Percentiles rank a stretch among this genome's conserved stretches.
Conservation (phyloP, 2,113 vertebrate genomes). For the Odontophorus gujanensis region DNA sequence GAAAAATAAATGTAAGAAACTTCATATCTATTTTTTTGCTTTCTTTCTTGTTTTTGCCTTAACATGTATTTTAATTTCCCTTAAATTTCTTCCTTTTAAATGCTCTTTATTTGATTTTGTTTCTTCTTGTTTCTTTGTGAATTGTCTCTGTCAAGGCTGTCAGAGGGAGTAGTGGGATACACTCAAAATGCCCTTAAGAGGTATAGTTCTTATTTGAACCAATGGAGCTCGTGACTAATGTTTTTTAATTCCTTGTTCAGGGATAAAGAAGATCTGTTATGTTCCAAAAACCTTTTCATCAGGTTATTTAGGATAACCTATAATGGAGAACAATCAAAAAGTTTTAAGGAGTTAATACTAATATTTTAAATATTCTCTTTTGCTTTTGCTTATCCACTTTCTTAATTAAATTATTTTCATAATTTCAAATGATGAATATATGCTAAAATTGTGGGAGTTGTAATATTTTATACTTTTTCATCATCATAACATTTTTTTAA, state of each 20-base stretch:
- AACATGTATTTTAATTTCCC: no score
- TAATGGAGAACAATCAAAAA: neutral
- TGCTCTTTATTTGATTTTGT: neutral
- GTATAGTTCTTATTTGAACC: neutral
- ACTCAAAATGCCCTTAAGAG: neutral
- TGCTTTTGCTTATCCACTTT: neutral
- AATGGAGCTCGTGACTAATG: neutral
- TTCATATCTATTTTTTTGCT: neutral
- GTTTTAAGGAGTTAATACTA: neutral
- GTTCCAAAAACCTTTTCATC: neutral
- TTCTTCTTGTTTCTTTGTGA: neutral
- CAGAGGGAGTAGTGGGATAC: neutral
- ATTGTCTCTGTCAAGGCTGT: neutral
- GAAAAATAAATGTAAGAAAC: accelerated
- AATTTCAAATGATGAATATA: neutral
- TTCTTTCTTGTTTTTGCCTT: neutral
- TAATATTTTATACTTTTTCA: neutral
- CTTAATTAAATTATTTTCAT: neutral
- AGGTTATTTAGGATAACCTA: neutral
- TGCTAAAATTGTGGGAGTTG: neutral
- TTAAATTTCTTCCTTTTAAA: neutral
- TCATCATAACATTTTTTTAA: neutral
- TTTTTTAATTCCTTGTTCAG: neutral
- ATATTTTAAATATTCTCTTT: neutral
- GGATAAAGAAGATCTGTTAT: neutral